Percentiles rank a stretch among this genome's conserved stretches.
Evolutionary conservation across 1,140 invertebrate genomes (phyloP).

Genomic region (Lucilia sericata): DNA sequence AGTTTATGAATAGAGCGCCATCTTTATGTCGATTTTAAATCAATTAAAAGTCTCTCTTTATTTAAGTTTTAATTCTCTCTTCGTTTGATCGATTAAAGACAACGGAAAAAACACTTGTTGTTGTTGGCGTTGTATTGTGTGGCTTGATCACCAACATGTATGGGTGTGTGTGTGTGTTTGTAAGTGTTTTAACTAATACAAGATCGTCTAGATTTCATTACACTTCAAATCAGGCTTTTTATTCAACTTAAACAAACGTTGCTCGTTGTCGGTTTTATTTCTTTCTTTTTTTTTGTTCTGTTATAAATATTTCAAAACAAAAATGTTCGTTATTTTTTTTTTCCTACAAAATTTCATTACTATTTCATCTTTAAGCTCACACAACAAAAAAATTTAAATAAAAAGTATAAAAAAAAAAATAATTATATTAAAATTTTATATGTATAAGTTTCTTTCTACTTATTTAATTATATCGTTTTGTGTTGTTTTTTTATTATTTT

Average conservation of each 20-base stretch:
- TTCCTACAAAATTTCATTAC: not conserved
- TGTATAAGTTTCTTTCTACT: not conserved
- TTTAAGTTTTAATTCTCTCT: not conserved
- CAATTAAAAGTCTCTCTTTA: constrained; percentile 1
- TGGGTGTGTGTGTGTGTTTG: not conserved
- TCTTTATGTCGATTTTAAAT: not conserved
- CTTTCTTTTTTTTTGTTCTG: too few relatives aligned
- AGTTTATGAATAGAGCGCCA: not conserved
- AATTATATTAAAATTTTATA: not conserved
- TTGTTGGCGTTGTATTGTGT: not conserved
- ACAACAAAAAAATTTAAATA: not conserved
- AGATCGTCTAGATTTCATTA: constrained; percentile 18
- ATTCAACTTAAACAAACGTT: not conserved
- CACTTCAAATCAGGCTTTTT: constrained; percentile 13
- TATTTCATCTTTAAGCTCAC: not conserved
- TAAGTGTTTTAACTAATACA: constrained; percentile 12
- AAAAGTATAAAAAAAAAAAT: not conserved
- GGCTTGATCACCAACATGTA: not conserved
- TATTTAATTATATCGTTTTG: too few relatives aligned
- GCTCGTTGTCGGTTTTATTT: not conserved
- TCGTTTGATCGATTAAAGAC: not conserved
- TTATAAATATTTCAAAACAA: not conserved
- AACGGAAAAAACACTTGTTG: constrained; percentile 14
- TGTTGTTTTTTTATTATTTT: not conserved
- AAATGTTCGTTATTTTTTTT: not conserved